These are phyloP conservation scores for Drosophila arawakana DNA, from an alignment of 1,140 invertebrate species.

Conservation along the genomic window DNA sequence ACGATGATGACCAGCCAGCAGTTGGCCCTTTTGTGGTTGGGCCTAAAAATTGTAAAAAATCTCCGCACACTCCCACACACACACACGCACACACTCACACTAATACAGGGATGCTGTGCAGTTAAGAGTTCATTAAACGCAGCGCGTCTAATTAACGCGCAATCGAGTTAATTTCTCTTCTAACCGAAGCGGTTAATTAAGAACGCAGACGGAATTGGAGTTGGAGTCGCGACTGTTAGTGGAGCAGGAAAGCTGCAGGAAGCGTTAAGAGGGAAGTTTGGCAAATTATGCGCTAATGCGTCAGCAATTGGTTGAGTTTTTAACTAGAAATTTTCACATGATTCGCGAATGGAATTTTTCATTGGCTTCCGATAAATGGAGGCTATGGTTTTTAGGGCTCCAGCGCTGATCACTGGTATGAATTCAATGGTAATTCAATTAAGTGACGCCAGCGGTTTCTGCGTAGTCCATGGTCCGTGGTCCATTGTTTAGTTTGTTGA, in stretches of 20 bases:
- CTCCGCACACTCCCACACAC: constrained; percentile 51
- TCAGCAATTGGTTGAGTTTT: constrained; percentile 58
- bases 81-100: neutral
- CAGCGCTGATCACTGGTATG: constrained; percentile 31
- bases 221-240: neutral
- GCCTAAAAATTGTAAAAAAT: constrained; percentile 49
- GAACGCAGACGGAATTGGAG: constrained; percentile 61
- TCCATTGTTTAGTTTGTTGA: constrained; percentile 77
- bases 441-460: constrained; percentile 42
- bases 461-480: neutral
- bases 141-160: constrained; percentile 72
- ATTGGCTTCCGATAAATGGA: constrained; percentile 59
- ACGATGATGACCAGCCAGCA: constrained; percentile 1
- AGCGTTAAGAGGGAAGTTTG: constrained; percentile 16
- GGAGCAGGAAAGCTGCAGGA: neutral
- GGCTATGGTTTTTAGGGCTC: neutral
- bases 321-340: constrained; percentile 39
- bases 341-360: constrained; percentile 23
- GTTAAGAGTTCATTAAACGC: constrained; percentile 75
- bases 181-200: constrained; percentile 79
- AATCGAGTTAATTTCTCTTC: constrained; percentile 80
- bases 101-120: neutral
- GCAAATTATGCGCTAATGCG: constrained; percentile 78
- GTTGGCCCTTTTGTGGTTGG: constrained; percentile 24
- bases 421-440: constrained; percentile 71